phyloP scores from a whole-genome alignment of 2,888 invertebrate species.

The Bimastos eiseni region DNA sequence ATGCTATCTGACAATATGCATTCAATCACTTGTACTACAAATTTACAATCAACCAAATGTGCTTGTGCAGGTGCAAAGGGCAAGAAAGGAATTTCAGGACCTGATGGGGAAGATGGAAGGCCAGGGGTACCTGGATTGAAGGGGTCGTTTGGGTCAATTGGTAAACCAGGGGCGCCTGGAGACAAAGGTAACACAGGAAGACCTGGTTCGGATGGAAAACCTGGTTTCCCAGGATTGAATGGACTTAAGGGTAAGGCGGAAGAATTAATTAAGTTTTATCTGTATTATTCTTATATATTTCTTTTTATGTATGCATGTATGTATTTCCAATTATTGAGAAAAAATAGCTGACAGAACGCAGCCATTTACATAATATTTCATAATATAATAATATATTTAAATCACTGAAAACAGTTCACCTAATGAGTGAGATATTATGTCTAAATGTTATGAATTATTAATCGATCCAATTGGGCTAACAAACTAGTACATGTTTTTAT shows the following conservation, averaged over 20 bases:
- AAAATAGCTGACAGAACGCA: no score
- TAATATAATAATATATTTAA: no score
- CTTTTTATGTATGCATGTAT: no score
- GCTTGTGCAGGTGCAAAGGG: slow-evolving; percentile 30
- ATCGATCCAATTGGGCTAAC: no score
- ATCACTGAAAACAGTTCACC: no score
- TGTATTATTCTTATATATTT: background rate
- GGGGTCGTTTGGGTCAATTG: background rate
- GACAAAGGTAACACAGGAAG: background rate
- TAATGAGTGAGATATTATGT: no score
- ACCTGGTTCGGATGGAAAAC: slow-evolving; percentile 15
- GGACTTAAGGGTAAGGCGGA: background rate
- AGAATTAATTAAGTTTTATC: background rate
- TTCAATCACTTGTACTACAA: background rate
- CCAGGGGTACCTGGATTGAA: slow-evolving; percentile 20
- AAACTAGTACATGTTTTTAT: no score
- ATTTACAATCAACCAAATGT: background rate
- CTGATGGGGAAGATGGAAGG: slow-evolving; percentile 26
- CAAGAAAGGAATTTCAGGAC: slow-evolving; percentile 25
- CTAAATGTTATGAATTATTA: no score
- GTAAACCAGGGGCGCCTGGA: slow-evolving; percentile 19
- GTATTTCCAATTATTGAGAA: no score
- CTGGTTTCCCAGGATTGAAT: background rate
- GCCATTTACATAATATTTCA: no score
- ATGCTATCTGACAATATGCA: no score